Evolutionary conservation across 2,888 invertebrate species (phyloP).

Genomic region (Osmoderma eremita): DNA sequence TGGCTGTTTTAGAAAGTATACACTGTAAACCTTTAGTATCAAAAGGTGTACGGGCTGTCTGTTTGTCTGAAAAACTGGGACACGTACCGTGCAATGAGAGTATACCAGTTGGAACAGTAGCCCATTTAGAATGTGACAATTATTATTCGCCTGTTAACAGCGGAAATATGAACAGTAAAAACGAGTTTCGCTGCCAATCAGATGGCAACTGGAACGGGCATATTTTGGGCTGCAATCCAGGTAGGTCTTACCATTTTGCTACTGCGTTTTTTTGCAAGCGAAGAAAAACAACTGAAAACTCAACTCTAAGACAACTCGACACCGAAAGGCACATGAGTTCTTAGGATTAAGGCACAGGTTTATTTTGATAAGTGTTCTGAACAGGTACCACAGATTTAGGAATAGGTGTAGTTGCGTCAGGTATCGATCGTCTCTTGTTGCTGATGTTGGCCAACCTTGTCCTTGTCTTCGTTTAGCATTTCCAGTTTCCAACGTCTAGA

Average conservation of each 20-base stretch:
- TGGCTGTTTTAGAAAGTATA: constrained; percentile 11
- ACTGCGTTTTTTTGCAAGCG: too few species aligned
- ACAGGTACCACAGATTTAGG: too few species aligned
- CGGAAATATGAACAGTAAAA: constrained; percentile 45
- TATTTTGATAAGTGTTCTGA: too few species aligned
- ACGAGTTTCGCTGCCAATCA: constrained; percentile 56
- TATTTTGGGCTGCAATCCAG: constrained; percentile 60
- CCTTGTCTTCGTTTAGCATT: too few species aligned
- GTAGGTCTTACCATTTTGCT: constrained; percentile 46
- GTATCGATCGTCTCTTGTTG: too few species aligned
- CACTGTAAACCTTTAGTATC: constrained; percentile 52
- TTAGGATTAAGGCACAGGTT: too few species aligned
- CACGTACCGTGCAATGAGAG: constrained; percentile 57
- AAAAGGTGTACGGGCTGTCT: constrained; percentile 50
- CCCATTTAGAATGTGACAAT: constrained; percentile 57
- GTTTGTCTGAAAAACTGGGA: constrained; percentile 55
- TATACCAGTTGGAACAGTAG: constrained; percentile 58
- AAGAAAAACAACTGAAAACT: too few species aligned
- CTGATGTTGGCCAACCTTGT: too few species aligned
- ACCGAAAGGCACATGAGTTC: too few species aligned
- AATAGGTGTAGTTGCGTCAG: too few species aligned
- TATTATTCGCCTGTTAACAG: constrained; percentile 56
- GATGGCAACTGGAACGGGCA: constrained; percentile 63
- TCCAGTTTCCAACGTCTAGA: too few species aligned
- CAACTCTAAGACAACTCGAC: too few species aligned